phyloP scores from a whole-genome alignment of 2,113 vertebrate species.

The Circaetus gallicus region DNA sequence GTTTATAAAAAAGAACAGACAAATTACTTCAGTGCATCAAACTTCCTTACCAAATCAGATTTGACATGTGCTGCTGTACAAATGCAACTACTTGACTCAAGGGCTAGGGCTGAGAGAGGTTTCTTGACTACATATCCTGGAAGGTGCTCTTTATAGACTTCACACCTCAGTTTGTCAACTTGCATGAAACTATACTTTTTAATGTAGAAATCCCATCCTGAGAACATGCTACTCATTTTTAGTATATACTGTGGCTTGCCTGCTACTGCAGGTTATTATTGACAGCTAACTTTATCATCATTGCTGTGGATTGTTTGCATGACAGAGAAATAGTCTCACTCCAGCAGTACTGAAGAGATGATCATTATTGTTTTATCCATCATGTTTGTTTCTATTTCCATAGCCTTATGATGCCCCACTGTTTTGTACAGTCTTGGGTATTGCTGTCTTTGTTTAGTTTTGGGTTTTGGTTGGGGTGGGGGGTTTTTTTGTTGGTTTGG shows the following conservation, averaged over 20 bases:
- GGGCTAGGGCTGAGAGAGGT: neutral
- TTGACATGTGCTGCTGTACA: neutral
- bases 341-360: neutral
- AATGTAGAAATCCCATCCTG: neutral
- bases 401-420: neutral
- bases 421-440: neutral
- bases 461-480: neutral
- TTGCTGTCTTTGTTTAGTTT: neutral
- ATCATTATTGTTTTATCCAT: neutral
- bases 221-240: neutral
- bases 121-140: neutral
- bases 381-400: neutral
- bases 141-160: neutral
- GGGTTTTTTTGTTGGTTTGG: neutral
- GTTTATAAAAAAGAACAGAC: neutral
- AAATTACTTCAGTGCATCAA: neutral
- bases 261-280: neutral
- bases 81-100: neutral
- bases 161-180: neutral
- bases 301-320: neutral
- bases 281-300: neutral
- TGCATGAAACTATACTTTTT: neutral
- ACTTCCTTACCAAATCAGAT: neutral
- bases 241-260: neutral
- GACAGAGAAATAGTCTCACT: neutral